Conservation (phyloP, 2,113 vertebrate species). For the Albula glossodonta region DNA sequence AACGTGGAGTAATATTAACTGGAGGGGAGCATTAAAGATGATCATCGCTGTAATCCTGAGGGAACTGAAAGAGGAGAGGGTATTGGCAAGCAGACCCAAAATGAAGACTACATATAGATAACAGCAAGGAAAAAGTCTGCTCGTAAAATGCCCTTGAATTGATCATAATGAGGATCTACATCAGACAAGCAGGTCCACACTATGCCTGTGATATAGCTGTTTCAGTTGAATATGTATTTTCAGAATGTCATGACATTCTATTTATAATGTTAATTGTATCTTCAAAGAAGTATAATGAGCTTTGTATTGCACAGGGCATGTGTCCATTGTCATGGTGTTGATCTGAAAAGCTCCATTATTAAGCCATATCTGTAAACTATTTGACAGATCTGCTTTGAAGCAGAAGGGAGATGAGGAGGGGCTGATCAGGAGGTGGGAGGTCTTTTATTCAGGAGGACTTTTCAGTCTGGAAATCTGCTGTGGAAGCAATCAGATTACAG, state of each 20-base stretch:
- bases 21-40: constrained; percentile 19
- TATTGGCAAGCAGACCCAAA: background rate
- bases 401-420: background rate
- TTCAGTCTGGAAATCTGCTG: constrained; percentile 18
- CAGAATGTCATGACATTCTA: background rate
- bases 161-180: background rate
- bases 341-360: background rate
- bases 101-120: background rate
- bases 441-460: background rate
- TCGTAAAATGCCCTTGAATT: background rate
- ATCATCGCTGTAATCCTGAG: constrained; percentile 35
- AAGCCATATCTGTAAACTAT: constrained; percentile 9
- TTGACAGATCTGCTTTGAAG: constrained; percentile 6
- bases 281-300: background rate
- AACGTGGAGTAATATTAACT: background rate
- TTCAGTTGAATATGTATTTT: background rate
- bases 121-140: background rate
- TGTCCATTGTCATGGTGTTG: background rate
- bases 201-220: background rate
- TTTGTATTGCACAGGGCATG: background rate
- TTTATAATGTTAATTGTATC: background rate
- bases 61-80: background rate
- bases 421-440: background rate
- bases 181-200: background rate
- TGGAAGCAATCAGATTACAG: constrained; percentile 21